These are phyloP conservation scores for Ictidomys tridecemlineatus DNA, from an alignment of 2,113 vertebrate species.

Conservation along the genomic window DNA sequence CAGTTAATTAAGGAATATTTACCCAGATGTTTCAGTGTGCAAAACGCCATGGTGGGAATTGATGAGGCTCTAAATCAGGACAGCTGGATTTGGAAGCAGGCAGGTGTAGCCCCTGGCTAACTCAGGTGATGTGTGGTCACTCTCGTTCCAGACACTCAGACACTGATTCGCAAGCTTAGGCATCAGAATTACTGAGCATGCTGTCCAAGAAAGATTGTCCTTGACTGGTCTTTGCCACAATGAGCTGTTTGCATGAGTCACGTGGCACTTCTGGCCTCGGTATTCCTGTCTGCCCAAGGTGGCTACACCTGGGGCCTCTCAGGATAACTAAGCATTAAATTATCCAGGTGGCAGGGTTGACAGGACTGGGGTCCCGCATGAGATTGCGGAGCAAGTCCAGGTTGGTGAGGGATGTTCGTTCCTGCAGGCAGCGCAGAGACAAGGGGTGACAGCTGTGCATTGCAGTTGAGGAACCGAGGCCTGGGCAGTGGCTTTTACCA, in stretches of 20 bases:
- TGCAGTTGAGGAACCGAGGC: neutral
- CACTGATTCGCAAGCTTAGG: neutral
- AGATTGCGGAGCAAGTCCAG: neutral
- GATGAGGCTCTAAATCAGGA: neutral
- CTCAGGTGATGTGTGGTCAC: neutral
- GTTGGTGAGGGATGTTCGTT: neutral
- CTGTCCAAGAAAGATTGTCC: neutral
- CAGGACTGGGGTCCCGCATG: neutral
- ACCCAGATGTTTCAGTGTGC: neutral
- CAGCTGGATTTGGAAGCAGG: neutral
- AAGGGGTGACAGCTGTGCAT: neutral
- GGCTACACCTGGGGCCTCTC: neutral
- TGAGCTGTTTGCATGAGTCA: neutral
- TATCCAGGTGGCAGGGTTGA: neutral
- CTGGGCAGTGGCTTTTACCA: neutral
- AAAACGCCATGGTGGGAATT: neutral
- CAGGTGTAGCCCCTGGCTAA: neutral
- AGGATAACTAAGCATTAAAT: neutral
- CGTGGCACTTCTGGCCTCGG: neutral
- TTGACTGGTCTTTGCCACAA: neutral
- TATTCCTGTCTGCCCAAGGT: neutral
- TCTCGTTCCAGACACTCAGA: neutral
- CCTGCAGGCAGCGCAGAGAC: neutral
- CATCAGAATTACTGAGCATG: neutral
- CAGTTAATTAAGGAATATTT: neutral